A percentile compares a stretch with the other conserved stretches of the same genome.
Conservation (phyloP, 2,113 vertebrate genomes). For the Papio anubis region DNA sequence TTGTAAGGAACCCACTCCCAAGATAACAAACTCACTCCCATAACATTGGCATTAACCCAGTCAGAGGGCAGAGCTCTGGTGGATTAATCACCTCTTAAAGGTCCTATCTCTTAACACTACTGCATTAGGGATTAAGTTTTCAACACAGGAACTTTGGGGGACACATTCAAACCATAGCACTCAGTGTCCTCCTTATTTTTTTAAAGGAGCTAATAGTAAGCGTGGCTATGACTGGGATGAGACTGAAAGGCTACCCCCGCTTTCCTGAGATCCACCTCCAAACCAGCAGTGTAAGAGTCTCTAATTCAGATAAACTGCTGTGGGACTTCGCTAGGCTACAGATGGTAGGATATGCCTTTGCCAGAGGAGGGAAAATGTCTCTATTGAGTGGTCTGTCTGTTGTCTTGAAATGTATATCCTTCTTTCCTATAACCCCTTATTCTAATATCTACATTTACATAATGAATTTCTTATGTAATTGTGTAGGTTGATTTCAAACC, state of each 20-base stretch:
- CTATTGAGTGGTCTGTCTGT: background rate
- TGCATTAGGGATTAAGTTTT: background rate
- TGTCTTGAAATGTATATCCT: background rate
- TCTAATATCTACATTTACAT: background rate
- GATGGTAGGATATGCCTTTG: conserved; percentile 1
- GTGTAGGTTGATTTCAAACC: conserved; percentile 47
- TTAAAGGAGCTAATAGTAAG: conserved; percentile 42
- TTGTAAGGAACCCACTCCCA: background rate
- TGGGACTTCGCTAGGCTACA: background rate
- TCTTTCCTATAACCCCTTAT: conserved; percentile 14
- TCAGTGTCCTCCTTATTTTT: conserved; percentile 1
- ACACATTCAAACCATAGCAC: background rate
- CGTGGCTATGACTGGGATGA: background rate
- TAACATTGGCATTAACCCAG: background rate
- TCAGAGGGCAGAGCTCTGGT: background rate
- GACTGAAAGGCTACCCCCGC: background rate
- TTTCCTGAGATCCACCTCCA: background rate
- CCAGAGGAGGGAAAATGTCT: background rate
- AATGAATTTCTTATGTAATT: conserved; percentile 49
- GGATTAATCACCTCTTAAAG: background rate
- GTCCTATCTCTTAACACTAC: background rate
- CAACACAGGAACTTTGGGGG: background rate
- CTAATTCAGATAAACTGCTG: background rate
- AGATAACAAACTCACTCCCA: background rate
- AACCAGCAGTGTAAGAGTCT: background rate